Evolutionary conservation across 2,113 vertebrate species (phyloP).

Genomic region (Ammodytes dubius): DNA sequence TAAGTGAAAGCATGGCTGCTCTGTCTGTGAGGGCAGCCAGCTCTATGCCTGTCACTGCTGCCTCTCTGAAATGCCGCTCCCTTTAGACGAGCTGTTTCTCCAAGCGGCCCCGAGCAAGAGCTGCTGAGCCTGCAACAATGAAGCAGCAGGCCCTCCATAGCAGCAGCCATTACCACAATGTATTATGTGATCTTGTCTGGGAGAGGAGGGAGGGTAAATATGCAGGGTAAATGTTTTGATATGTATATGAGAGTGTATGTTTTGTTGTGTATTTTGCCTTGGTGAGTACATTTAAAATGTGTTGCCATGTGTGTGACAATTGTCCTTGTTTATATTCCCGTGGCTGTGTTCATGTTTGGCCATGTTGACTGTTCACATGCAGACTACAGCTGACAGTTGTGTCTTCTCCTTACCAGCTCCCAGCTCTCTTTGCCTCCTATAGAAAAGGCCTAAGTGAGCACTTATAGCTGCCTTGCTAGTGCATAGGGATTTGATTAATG

Average conservation of each 20-base stretch:
- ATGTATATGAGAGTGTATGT: not conserved
- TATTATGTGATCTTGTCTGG: slow-evolving; percentile 31
- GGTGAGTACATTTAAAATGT: not conserved
- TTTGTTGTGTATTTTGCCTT: not conserved
- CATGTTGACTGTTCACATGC: not conserved
- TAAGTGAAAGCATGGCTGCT: slow-evolving; percentile 49
- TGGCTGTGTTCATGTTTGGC: not conserved
- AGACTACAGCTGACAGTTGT: slow-evolving; percentile 4
- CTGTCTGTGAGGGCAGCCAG: slow-evolving; percentile 45
- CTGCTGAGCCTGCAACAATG: slow-evolving; percentile 69
- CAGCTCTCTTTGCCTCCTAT: slow-evolving; percentile 40
- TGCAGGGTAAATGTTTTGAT: no score
- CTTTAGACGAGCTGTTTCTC: slow-evolving; percentile 43
- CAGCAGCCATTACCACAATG: slow-evolving; percentile 52
- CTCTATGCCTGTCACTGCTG: slow-evolving; percentile 28
- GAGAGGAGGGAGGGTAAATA: slow-evolving; percentile 3
- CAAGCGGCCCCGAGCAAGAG: slow-evolving; percentile 25
- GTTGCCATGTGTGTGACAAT: slow-evolving; percentile 1
- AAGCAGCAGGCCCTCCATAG: slow-evolving; percentile 42
- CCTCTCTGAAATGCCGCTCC: slow-evolving; percentile 27
- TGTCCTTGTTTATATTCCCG: slow-evolving; percentile 4
- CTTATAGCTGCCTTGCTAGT: slow-evolving; percentile 58
- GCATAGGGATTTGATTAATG: slow-evolving; percentile 71
- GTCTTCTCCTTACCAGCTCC: slow-evolving; percentile 23
- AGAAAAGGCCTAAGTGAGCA: slow-evolving; percentile 70